A percentile compares a stretch with the other conserved stretches of the same genome.
Conservation (phyloP, 2,797 vertebrate species). For the Eidolon dupreanum region DNA sequence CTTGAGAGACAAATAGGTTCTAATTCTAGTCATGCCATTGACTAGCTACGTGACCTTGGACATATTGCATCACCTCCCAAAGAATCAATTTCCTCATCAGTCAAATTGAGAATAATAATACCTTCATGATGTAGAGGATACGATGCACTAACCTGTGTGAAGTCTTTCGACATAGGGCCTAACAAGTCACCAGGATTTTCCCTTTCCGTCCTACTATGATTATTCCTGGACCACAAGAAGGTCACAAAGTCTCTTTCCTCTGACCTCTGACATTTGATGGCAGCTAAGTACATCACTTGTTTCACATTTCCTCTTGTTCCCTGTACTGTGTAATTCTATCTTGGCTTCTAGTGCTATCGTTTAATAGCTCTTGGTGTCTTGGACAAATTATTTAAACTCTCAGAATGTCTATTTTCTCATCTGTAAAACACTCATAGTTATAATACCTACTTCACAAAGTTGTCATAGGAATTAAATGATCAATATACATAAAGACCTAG, state of each 20-base stretch:
- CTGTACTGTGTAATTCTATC: not conserved
- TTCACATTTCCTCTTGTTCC: not conserved
- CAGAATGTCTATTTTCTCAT: slow-evolving; percentile 29
- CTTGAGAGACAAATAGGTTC: not conserved
- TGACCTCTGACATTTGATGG: not conserved
- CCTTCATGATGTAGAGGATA: not conserved
- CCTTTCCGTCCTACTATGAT: not conserved
- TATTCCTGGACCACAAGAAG: not conserved
- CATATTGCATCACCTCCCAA: not conserved
- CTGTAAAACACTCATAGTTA: not conserved
- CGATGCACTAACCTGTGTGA: not conserved
- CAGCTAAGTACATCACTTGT: not conserved
- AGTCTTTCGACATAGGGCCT: not conserved
- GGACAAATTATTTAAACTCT: slow-evolving; percentile 6
- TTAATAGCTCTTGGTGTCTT: not conserved
- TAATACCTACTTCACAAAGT: not conserved
- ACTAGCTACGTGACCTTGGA: not conserved
- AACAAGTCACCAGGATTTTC: not conserved
- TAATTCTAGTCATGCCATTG: not conserved
- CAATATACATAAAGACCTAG: not conserved
- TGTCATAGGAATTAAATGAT: slow-evolving; percentile 4
- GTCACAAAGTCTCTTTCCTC: not conserved
- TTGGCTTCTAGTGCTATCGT: not conserved
- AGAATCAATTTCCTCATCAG: slow-evolving; percentile 37
- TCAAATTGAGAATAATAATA: not conserved